Evolutionary conservation across 2,113 vertebrate species (phyloP), one percentile per base, ranked within the genome.

Genomic region (Gasterosteus aculeatus): DNA sequence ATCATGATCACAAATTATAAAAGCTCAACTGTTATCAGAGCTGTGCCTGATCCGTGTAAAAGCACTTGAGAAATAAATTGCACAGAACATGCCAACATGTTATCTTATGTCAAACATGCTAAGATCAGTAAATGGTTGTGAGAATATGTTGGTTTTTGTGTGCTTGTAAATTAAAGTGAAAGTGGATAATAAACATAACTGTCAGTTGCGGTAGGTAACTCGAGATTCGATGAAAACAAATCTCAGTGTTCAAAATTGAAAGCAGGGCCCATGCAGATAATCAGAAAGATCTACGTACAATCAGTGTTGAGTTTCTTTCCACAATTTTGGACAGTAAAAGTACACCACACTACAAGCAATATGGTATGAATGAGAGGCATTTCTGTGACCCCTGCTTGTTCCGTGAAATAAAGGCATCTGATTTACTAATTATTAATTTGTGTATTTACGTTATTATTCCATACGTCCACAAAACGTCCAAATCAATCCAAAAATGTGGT

Each of bases 11-110:
- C 5, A 19, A 3, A 49, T 12, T 65, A 9, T 56, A 70, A 38
- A 15, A 29, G 53, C 39, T 56, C 5, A 35, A 19, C 42, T 42
- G 53, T 29, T 47, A 38, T 10, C 16, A 71, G 69, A 80, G 54
- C 19, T 65, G 26, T 29, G 12, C 11, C 70, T 54, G 39, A 57
- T 62, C 83, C 73, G 63, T 61, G n/a, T 29, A 1, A 19, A 26
- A 15, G 33, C 0, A 4, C 22, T 26, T 26, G 22, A 26, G 22
- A 26, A 26, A 26, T 26, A 26, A 61, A 33, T 31, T 7, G 46
- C 26, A 61, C 26, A 46, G 8, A 68, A 51, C 18, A 61, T 33
- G 16, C 29, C 7, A 58, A 2, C 46, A 44, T 42, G 35, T 38
- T 61, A 7, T 72, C 29, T 22, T 7, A 39, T 53, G 33, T 33